Base-by-base conservation (phyloP, 2,888 invertebrate genomes). In the Spisula solida region DNA sequence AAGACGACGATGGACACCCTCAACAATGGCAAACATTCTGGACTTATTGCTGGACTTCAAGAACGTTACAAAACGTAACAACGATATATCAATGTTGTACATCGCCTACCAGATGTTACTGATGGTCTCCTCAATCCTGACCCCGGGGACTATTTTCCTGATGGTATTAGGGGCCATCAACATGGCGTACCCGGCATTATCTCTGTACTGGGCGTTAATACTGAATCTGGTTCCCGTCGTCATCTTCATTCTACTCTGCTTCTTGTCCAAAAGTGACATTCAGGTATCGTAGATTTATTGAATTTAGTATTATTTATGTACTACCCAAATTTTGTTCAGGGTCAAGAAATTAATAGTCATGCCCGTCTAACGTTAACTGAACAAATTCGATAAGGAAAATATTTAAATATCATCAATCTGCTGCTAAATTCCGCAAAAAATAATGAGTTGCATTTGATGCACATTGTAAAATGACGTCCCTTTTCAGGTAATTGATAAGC, bases 11-110 rank as follows among this genome's bases (percentile, higher is more conserved):
- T 99, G 99, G 99, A 99, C 99, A 90, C 99, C 99, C 6, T 99
- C 99, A 0, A 99, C 99, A 75, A 98, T 99, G 96, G 99, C 99
- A 90, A 99, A 99, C 97, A 99, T 99, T 96, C 98, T 99, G 98
- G 99, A 99, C 97, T 97, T 99, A 95, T 92, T 96, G 12, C 84
- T 94, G 88, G 94, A 94, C 90, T 95, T 94, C 93, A 93, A 92
- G 75, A 93, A 92, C 80, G 94, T 94, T 18, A 99, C 99, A 90
- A 98, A 98, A 96, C 98, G 99, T 94, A 99, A 99, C 96, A 99
- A 99, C 96, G 99, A 99, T 96, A 99, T 99, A 94, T 99, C 99
- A 0, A 91, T 94, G 85, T 92, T 95, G 20, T 96, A 96, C 90
- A 95, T 96, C 48, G 85, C 93, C 70, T 96, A 96, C 90, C 96